These are phyloP conservation scores for Ctena decussata DNA, from an alignment of 2,888 invertebrate species.

Conservation along the genomic window DNA sequence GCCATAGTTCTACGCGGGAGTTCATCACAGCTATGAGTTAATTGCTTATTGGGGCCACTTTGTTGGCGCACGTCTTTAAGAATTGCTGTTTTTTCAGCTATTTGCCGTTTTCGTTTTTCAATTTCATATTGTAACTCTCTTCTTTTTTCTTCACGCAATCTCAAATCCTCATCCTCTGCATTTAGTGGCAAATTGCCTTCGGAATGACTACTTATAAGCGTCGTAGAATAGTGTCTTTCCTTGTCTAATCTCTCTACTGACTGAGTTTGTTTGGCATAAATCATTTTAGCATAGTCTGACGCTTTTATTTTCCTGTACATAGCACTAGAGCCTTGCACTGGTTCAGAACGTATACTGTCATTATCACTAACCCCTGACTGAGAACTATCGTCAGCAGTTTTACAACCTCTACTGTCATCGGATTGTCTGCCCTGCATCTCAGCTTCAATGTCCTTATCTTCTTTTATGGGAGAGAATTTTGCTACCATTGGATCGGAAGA, in stretches of 20 bases:
- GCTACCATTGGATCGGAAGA: conserved; percentile 89
- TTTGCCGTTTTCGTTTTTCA: conserved; percentile 89
- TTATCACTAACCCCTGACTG: conserved; percentile 82
- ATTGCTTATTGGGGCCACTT: conserved; percentile 76
- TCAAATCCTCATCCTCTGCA: conserved; percentile 88
- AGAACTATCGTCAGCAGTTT: conserved; percentile 80
- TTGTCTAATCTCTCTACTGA: conserved; percentile 60
- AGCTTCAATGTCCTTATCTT: conserved; percentile 87
- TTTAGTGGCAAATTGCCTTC: conserved; percentile 69
- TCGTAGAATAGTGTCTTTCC: conserved; percentile 21
- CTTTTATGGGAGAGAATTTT: conserved; percentile 88
- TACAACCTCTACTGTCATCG: conserved; percentile 61
- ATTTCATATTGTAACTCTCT: conserved; percentile 90
- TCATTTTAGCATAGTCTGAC: conserved; percentile 78
- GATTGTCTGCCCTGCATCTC: conserved; percentile 82
- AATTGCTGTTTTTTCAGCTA: conserved; percentile 89
- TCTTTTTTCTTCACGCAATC: conserved; percentile 89
- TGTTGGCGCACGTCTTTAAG: conserved; percentile 74
- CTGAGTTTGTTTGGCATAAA: conserved; percentile 71
- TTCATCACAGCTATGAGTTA: conserved; percentile 82
- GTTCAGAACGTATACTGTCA: conserved; percentile 83
- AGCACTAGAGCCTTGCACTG: conserved; percentile 57
- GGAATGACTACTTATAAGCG: conserved; percentile 69
- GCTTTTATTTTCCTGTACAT: conserved; percentile 74
- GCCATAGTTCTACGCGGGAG: conserved; percentile 72